phyloP scores from a whole-genome alignment of 2,888 invertebrate species.

The Calliphora vomitoria region DNA sequence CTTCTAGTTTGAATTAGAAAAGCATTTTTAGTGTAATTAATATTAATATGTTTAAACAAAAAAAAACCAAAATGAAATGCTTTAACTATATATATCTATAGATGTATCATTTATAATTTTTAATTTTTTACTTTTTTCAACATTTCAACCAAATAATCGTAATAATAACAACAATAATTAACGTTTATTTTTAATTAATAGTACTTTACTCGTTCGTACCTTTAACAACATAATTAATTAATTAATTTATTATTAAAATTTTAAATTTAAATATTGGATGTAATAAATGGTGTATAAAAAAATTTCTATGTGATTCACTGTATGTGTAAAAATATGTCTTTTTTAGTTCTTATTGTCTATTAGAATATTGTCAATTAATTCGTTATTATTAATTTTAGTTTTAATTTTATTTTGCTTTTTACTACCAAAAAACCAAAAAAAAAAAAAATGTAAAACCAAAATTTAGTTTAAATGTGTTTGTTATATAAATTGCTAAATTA shows the following conservation, averaged over 20 bases:
- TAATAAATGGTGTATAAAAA: constrained; percentile 81
- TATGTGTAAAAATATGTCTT: constrained; percentile 78
- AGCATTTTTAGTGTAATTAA: constrained; percentile 41
- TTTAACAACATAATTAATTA: constrained; percentile 22
- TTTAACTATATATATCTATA: constrained; percentile 51
- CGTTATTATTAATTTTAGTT: constrained; percentile 25
- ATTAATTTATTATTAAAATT: constrained; percentile 56
- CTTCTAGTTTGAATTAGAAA: constrained; percentile 12
- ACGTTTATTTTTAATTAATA: constrained; percentile 30
- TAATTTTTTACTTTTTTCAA: constrained; percentile 32
- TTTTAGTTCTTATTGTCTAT: constrained; percentile 54
- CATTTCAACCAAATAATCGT: constrained; percentile 12
- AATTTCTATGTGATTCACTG: constrained; percentile 84
- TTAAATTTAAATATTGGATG: constrained; percentile 81
- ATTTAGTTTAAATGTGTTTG: constrained; percentile 53
- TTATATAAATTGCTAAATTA: constrained; percentile 66
- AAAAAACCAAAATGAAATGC: constrained; percentile 36
- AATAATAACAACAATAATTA: constrained; percentile 44
- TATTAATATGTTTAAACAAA: not conserved
- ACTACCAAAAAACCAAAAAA: not conserved
- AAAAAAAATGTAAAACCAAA: not conserved
- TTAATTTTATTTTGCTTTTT: constrained; percentile 59
- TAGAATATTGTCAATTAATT: constrained; percentile 41
- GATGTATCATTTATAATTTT: constrained; percentile 48
- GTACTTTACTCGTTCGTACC: constrained; percentile 19